These are phyloP conservation scores for Cheiracanthium punctorium DNA, from an alignment of 2,888 invertebrate genomes.

Conservation along the genomic window DNA sequence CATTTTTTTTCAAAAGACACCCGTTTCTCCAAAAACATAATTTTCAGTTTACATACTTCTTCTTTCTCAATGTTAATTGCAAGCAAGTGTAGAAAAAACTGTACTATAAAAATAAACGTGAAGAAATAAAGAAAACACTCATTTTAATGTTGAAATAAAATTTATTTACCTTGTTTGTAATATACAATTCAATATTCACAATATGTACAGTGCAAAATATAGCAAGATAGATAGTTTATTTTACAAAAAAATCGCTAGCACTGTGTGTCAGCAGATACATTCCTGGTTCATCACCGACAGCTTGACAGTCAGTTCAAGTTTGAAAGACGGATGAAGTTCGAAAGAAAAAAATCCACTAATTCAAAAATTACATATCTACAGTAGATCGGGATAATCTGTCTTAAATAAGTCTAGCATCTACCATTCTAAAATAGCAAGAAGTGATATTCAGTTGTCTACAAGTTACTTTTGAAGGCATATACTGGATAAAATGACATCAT, in stretches of 20 bases:
- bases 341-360: background rate
- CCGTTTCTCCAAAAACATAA: too few relatives aligned
- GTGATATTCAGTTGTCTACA: background rate
- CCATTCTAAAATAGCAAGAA: background rate
- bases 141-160: conserved; percentile 52
- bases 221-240: conserved; percentile 22
- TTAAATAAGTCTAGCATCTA: background rate
- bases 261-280: background rate
- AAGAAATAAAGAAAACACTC: too few relatives aligned
- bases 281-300: background rate
- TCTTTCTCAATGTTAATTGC: too few relatives aligned
- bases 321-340: conserved; percentile 44
- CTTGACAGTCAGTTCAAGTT: conserved; percentile 14
- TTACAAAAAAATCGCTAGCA: conserved; percentile 11
- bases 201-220: conserved; percentile 41
- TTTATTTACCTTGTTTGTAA: conserved; percentile 40
- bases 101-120: too few relatives aligned
- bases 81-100: too few relatives aligned
- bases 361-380: background rate
- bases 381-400: too few relatives aligned
- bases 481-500: background rate
- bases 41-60: too few relatives aligned
- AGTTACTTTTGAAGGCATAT: background rate
- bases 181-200: conserved; percentile 53
- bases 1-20: too few relatives aligned